These are phyloP conservation scores for Calliphora vomitoria DNA, from an alignment of 2,888 invertebrate species.

Conservation along the genomic window DNA sequence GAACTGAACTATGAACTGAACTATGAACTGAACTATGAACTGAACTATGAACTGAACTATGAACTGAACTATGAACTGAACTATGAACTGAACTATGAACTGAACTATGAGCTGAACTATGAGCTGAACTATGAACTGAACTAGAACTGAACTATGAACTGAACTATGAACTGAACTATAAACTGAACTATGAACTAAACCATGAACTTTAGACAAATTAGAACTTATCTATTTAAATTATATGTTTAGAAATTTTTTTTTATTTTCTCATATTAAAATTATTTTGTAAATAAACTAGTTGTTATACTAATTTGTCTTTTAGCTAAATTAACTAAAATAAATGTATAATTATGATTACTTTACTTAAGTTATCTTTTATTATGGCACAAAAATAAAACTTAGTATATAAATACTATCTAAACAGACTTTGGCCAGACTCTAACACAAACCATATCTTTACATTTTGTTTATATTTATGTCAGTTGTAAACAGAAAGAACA, in stretches of 20 bases:
- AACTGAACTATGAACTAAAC: background rate
- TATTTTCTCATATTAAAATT: too few species aligned
- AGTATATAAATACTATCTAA: background rate
- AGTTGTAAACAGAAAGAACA: background rate
- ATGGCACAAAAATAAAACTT: background rate
- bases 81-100: background rate
- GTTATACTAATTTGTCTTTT: too few species aligned
- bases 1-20: too few species aligned
- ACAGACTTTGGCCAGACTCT: constrained; percentile 27
- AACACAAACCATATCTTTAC: background rate
- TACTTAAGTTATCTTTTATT: background rate
- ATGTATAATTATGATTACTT: background rate
- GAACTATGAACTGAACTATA: background rate
- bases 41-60: background rate
- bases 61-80: background rate
- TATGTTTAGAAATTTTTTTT: too few species aligned
- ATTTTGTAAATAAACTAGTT: too few species aligned
- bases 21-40: background rate
- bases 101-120: too few species aligned
- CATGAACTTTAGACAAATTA: too few species aligned
- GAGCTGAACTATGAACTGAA: background rate
- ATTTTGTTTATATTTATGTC: background rate
- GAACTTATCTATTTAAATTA: too few species aligned
- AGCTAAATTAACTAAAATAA: background rate
- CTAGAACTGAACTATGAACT: background rate